phyloP scores from a whole-genome alignment of 2,797 vertebrate genomes.

The Gymnothorax javanicus region DNA sequence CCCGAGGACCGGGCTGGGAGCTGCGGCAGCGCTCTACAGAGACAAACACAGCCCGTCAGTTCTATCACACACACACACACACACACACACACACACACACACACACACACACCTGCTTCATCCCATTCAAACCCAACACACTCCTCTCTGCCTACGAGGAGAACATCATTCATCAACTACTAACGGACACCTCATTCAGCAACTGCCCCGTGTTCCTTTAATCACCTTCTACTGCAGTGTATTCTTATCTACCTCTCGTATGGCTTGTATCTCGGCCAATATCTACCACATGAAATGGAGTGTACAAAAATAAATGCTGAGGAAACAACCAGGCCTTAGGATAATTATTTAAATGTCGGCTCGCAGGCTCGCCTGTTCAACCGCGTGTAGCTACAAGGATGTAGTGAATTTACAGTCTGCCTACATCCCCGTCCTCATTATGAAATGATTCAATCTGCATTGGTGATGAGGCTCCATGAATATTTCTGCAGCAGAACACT shows the following conservation, averaged over 20 bases:
- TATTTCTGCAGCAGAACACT: background rate
- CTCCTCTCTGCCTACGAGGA: background rate
- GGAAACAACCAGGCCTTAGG: background rate
- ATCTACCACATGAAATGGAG: background rate
- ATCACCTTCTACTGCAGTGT: background rate
- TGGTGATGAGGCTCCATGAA: background rate
- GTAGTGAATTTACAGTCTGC: background rate
- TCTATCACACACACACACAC: slow-evolving; percentile 12
- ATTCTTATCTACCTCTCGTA: background rate
- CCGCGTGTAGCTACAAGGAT: background rate
- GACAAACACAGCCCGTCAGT: background rate
- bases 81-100: background rate
- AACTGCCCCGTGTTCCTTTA: background rate
- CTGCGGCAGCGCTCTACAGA: slow-evolving; percentile 89
- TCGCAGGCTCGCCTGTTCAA: background rate
- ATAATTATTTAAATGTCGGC: background rate
- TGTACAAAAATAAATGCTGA: background rate
- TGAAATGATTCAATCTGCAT: slow-evolving; percentile 14
- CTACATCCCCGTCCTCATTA: background rate
- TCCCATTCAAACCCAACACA: background rate
- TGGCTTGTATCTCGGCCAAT: background rate
- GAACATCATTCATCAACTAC: background rate
- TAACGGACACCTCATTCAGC: background rate
- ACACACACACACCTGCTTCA: background rate
- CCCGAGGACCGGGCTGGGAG: slow-evolving; percentile 92